phyloP scores from a whole-genome alignment of 2,797 vertebrate species.

The Staurois parvus region DNA sequence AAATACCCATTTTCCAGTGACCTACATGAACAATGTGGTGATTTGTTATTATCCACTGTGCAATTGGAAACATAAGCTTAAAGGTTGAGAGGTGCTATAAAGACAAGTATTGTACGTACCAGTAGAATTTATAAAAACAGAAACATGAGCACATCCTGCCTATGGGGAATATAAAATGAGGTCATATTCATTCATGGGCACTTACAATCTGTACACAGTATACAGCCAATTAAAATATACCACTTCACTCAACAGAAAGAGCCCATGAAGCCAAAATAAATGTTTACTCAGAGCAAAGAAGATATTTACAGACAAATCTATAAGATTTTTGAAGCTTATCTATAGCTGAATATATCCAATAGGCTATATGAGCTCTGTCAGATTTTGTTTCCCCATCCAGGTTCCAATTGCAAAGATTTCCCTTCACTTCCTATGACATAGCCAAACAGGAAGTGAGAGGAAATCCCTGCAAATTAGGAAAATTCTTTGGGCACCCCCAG shows the following conservation, averaged over 20 bases:
- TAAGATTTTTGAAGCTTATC: not conserved
- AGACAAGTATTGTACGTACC: not conserved
- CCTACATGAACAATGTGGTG: not conserved
- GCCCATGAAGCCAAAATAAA: not conserved
- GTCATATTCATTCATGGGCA: not conserved
- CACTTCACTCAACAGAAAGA: not conserved
- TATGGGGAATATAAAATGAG: not conserved
- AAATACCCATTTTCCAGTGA: not conserved
- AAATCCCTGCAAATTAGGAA: too few species aligned
- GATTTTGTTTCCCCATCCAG: too few species aligned
- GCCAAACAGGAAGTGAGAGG: too few species aligned
- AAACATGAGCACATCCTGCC: not conserved
- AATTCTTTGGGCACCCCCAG: too few species aligned
- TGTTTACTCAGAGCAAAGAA: not conserved
- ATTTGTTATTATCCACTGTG: not conserved
- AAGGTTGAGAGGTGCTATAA: not conserved
- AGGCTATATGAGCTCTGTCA: too few species aligned
- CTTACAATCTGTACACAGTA: not conserved
- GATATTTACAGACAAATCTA: not conserved
- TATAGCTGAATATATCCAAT: not conserved
- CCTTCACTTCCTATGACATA: too few species aligned
- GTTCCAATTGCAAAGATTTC: too few species aligned
- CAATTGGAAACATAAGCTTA: not conserved
- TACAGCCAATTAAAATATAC: not conserved
- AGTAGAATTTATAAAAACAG: not conserved